phyloP scores from a whole-genome alignment of 2,888 invertebrate species.

The Penaeus monodon region DNA sequence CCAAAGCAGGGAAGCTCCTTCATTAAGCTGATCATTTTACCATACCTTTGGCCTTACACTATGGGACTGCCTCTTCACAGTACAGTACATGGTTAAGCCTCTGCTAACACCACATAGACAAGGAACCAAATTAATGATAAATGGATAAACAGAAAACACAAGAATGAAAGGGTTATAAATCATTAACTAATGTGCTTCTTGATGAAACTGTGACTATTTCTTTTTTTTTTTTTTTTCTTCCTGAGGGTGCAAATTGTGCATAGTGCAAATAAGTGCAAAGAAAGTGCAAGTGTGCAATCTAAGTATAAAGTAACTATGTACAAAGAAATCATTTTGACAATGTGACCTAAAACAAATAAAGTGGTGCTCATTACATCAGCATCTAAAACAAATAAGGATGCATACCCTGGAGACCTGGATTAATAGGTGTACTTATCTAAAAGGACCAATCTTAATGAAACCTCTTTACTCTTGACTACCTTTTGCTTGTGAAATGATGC shows the following conservation, averaged over 20 bases:
- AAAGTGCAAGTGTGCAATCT: slow-evolving; percentile 20
- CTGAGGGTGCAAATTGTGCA: slow-evolving; percentile 21
- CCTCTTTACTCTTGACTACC: too few species aligned
- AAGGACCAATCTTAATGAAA: too few species aligned
- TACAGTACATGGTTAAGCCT: too few species aligned
- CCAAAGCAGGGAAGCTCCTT: slow-evolving; percentile 50
- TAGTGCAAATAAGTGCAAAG: slow-evolving; percentile 16
- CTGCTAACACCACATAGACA: too few species aligned
- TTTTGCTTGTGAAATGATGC: too few species aligned
- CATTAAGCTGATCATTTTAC: slow-evolving; percentile 41
- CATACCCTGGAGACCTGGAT: too few species aligned
- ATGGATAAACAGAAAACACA: background rate
- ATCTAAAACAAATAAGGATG: too few species aligned
- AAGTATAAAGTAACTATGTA: background rate
- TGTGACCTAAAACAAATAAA: too few species aligned
- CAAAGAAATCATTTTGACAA: too few species aligned
- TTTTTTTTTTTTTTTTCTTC: slow-evolving; percentile 16
- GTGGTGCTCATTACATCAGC: too few species aligned
- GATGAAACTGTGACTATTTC: background rate
- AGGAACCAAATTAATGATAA: too few species aligned
- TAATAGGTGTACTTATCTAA: too few species aligned
- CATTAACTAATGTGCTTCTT: slow-evolving; percentile 27
- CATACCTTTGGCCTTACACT: slow-evolving; percentile 36
- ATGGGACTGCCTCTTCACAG: slow-evolving; percentile 3
- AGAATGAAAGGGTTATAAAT: background rate